Percentiles rank a stretch among this genome's conserved stretches.
Conservation (phyloP, 2,888 invertebrate species). For the Cephus sareptanus region DNA sequence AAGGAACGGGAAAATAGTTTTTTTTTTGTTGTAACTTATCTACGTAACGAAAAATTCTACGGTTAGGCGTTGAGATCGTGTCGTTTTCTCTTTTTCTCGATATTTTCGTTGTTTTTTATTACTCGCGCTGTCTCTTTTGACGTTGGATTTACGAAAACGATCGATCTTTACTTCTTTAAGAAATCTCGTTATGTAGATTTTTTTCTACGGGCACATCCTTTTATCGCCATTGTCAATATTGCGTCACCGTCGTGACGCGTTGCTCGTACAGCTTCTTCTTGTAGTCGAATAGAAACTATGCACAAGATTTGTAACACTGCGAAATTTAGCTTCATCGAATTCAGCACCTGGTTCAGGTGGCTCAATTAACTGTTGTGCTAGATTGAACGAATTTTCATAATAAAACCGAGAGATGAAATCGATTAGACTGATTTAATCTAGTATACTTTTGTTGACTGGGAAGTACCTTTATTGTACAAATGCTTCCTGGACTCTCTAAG, state of each 20-base stretch:
- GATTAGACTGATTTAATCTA: constrained; percentile 20
- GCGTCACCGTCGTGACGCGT: background rate
- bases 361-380: background rate
- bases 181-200: background rate
- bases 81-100: background rate
- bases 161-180: background rate
- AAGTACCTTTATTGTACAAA: background rate
- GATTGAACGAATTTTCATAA: background rate
- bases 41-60: background rate
- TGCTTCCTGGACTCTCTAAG: background rate
- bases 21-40: background rate
- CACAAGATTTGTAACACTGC: constrained; percentile 26
- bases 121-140: background rate
- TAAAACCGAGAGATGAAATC: constrained; percentile 12
- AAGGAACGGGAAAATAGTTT: background rate
- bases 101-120: background rate
- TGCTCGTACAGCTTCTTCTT: background rate
- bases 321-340: constrained; percentile 36
- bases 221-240: background rate
- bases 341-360: constrained; percentile 39
- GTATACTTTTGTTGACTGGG: background rate
- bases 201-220: background rate
- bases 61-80: background rate
- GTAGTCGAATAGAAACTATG: constrained; percentile 15
- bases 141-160: background rate